These are phyloP conservation scores for Drosophila carrolli DNA, from an alignment of 1,140 invertebrate species.

Conservation along the genomic window DNA sequence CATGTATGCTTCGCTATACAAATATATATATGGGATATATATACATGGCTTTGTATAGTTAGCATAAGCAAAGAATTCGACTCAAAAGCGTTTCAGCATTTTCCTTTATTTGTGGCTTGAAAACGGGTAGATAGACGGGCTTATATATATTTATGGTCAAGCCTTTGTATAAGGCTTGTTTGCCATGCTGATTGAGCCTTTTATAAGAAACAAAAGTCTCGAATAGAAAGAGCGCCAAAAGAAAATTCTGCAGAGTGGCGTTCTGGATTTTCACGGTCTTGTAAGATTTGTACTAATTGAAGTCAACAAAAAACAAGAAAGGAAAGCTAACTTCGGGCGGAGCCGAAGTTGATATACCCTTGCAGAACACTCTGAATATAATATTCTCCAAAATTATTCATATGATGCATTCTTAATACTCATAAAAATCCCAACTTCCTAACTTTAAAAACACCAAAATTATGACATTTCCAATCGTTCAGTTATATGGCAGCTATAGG, in stretches of 20 bases:
- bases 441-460: too few species aligned
- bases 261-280: too few species aligned
- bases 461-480: too few species aligned
- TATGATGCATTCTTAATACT: too few species aligned
- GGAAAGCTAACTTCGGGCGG: too few species aligned
- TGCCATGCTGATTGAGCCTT: slow-evolving; percentile 71
- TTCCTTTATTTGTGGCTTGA: slow-evolving; percentile 63
- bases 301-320: too few species aligned
- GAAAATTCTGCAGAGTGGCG: slow-evolving; percentile 7
- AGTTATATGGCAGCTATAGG: too few species aligned
- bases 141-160: slow-evolving; percentile 47
- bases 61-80: slow-evolving; percentile 51
- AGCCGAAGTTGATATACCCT: too few species aligned
- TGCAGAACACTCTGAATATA: too few species aligned
- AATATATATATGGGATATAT: slow-evolving; percentile 34
- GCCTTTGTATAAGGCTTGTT: slow-evolving; percentile 65
- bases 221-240: slow-evolving; percentile 26
- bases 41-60: slow-evolving; percentile 34
- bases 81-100: slow-evolving; percentile 51
- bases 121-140: slow-evolving; percentile 10
- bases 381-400: too few species aligned
- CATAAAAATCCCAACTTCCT: too few species aligned
- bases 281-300: background rate
- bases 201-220: slow-evolving; percentile 39
- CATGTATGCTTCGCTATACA: slow-evolving; percentile 29